Percentiles rank a stretch among this genome's conserved stretches.
These are phyloP conservation scores for Proisotoma minuta DNA, from an alignment of 2,888 invertebrate genomes.

Conservation along the genomic window DNA sequence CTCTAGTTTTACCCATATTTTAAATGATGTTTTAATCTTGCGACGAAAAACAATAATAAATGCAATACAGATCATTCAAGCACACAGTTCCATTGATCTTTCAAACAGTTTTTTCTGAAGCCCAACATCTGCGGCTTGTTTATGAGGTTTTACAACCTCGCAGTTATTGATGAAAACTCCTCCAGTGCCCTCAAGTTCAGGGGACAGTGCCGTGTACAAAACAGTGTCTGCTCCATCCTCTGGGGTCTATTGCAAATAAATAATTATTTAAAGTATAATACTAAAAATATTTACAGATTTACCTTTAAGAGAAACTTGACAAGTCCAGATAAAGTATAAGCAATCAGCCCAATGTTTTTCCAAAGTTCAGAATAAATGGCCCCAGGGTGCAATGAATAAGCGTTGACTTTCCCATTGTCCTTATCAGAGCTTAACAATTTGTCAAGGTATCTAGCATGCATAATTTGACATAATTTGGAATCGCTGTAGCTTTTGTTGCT, in stretches of 20 bases:
- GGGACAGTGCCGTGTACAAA: slow-evolving; percentile 69
- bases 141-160: slow-evolving; percentile 14
- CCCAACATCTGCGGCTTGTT: slow-evolving; percentile 9
- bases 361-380: slow-evolving; percentile 78
- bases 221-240: slow-evolving; percentile 73
- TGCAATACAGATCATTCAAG: too few species aligned
- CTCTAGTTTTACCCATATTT: too few species aligned
- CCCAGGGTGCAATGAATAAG: slow-evolving; percentile 77
- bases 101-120: slow-evolving; percentile 23
- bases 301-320: too few species aligned
- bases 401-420: slow-evolving; percentile 58
- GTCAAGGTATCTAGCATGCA: slow-evolving; percentile 62
- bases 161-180: slow-evolving; percentile 25
- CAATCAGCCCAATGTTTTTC: too few species aligned
- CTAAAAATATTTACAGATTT: too few species aligned
- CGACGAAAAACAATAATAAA: too few species aligned
- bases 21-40: too few species aligned
- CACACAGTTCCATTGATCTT: slow-evolving; percentile 18
- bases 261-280: neutral
- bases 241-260: slow-evolving; percentile 58
- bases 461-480: slow-evolving; percentile 73
- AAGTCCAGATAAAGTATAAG: too few species aligned
- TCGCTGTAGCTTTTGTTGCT: slow-evolving; percentile 64
- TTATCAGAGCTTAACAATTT: slow-evolving; percentile 54
- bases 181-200: slow-evolving; percentile 55